A percentile compares a stretch with the other conserved stretches of the same genome.
Conservation (phyloP, 2,888 invertebrate genomes). For the Drosophila pseudotalamancana region DNA sequence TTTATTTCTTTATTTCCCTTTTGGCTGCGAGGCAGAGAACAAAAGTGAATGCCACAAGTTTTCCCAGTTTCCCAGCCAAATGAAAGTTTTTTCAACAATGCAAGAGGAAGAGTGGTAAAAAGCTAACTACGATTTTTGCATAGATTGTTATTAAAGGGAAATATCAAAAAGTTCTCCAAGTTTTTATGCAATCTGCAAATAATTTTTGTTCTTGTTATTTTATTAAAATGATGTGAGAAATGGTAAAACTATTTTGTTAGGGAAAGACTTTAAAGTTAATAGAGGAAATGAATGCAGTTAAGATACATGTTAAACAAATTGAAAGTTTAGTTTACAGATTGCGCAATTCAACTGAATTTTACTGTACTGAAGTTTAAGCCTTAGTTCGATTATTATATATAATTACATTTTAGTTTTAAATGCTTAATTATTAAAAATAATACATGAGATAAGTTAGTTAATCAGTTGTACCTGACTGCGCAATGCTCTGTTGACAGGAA, state of each 20-base stretch:
- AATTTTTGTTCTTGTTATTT: neutral
- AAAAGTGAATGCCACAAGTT: slow-evolving; percentile 62
- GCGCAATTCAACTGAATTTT: too few species aligned
- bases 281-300: neutral
- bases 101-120: slow-evolving; percentile 33
- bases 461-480: neutral
- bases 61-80: slow-evolving; percentile 26
- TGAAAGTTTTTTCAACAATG: slow-evolving; percentile 42
- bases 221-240: neutral
- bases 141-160: slow-evolving; percentile 35
- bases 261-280: neutral
- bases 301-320: slow-evolving; percentile 5
- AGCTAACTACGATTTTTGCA: slow-evolving; percentile 24
- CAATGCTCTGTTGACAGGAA: neutral
- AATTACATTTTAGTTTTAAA: neutral
- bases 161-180: slow-evolving; percentile 9
- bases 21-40: slow-evolving; percentile 22
- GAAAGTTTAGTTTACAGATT: too few species aligned
- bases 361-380: too few species aligned
- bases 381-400: slow-evolving; percentile 1
- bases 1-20: slow-evolving; percentile 5
- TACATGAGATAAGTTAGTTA: too few species aligned
- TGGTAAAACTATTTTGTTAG: neutral
- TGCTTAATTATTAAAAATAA: too few species aligned
- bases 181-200: slow-evolving; percentile 6